Evolutionary conservation across 2,797 vertebrate genomes (phyloP).

Genomic region (Bradypodion ventrale): DNA sequence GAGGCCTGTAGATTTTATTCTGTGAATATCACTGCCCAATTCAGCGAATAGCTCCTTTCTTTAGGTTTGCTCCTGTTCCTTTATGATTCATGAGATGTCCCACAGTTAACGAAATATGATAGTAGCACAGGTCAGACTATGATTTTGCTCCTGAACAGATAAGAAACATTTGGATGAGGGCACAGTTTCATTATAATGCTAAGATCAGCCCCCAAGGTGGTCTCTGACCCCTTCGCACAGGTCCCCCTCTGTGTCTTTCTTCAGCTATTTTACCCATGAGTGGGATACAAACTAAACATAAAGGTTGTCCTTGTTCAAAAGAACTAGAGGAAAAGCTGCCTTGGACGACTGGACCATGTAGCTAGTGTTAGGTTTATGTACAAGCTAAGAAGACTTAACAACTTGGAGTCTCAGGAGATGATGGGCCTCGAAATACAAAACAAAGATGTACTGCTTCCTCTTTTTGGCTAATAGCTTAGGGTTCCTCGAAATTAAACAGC

Average conservation of each 20-base stretch:
- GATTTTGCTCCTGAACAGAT: background rate
- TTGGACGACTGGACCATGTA: too few species aligned
- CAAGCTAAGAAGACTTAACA: too few species aligned
- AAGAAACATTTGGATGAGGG: background rate
- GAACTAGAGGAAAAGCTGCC: too few species aligned
- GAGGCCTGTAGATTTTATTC: background rate
- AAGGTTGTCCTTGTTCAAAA: too few species aligned
- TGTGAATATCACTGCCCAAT: background rate
- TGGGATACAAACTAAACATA: background rate
- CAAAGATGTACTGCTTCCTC: too few species aligned
- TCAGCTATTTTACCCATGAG: fast-evolving
- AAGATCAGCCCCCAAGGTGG: background rate
- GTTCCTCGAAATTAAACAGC: too few species aligned
- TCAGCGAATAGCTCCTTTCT: background rate
- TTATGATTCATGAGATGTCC: background rate
- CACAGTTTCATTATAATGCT: background rate
- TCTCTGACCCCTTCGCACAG: background rate
- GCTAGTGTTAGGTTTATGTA: too few species aligned
- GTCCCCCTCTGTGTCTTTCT: background rate
- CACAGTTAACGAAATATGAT: background rate
- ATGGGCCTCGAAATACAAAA: too few species aligned
- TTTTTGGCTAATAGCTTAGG: too few species aligned
- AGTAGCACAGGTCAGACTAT: background rate
- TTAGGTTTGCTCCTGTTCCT: background rate
- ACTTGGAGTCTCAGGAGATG: too few species aligned